These are phyloP conservation scores for Venturia canescens DNA, from an alignment of 1,140 invertebrate species.

Conservation along the genomic window DNA sequence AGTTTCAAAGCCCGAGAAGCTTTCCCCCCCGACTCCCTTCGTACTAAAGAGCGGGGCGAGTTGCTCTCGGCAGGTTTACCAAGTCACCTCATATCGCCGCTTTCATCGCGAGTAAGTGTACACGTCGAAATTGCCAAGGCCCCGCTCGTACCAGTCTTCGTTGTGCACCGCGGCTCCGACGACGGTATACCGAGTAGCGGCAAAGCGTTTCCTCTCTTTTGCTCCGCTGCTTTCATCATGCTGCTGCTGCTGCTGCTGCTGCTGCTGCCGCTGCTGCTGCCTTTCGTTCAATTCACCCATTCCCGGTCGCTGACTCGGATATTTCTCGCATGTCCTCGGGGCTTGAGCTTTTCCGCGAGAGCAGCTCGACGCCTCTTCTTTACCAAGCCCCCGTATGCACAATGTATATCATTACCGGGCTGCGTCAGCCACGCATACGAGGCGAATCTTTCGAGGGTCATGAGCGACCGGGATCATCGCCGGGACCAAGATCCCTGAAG, in stretches of 20 bases:
- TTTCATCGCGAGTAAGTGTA: constrained; percentile 45
- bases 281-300: constrained; percentile 14
- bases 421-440: neutral
- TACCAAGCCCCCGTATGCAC: neutral
- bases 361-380: constrained; percentile 25
- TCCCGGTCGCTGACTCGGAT: constrained; percentile 24
- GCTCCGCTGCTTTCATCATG: neutral
- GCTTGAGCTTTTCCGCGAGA: constrained; percentile 26
- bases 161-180: constrained; percentile 6
- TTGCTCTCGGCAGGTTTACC: constrained; percentile 36
- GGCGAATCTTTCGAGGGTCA: constrained; percentile 2
- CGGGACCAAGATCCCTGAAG: neutral
- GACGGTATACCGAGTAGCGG: constrained; percentile 8
- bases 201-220: constrained; percentile 40
- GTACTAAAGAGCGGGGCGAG: constrained; percentile 16
- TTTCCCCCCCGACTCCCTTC: constrained; percentile 12
- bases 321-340: constrained; percentile 40
- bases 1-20: constrained; percentile 18
- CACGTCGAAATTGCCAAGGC: constrained; percentile 46
- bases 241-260: too few relatives aligned
- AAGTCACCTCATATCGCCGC: constrained; percentile 45
- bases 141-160: constrained; percentile 36
- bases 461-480: constrained; percentile 9
- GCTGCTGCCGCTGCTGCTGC: too few relatives aligned
- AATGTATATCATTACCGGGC: neutral